phyloP scores from a whole-genome alignment of 2,888 invertebrate genomes.

The Hydropsyche betteni region DNA sequence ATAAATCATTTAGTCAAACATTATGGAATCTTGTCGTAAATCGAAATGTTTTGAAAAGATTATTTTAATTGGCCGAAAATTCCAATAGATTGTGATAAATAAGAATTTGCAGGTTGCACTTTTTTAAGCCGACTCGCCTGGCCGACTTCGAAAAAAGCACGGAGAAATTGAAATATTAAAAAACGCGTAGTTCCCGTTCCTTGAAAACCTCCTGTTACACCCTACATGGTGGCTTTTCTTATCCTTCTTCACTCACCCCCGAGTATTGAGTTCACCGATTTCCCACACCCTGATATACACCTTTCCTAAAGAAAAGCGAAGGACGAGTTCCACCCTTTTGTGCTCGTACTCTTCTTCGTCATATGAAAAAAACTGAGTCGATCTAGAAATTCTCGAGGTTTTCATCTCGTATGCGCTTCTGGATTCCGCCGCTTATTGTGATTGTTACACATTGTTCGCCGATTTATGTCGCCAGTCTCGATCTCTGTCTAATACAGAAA shows the following conservation, averaged over 20 bases:
- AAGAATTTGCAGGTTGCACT: constrained; percentile 29
- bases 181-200: constrained; percentile 45
- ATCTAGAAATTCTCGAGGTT: constrained; percentile 2
- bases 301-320: not conserved
- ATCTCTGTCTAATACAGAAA: no score
- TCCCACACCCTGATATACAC: not conserved
- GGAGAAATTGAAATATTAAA: constrained; percentile 52
- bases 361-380: constrained; percentile 9
- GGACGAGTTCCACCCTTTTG: constrained; percentile 14
- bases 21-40: not conserved
- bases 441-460: not conserved
- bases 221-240: not conserved
- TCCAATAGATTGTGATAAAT: constrained; percentile 13
- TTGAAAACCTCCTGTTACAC: constrained; percentile 16
- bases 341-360: not conserved
- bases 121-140: constrained; percentile 46
- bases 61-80: constrained; percentile 16
- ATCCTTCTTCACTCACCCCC: constrained; percentile 26
- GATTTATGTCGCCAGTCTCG: not conserved
- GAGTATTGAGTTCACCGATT: not conserved
- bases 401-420: constrained; percentile 5
- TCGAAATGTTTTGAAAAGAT: not conserved
- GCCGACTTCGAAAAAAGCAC: constrained; percentile 49
- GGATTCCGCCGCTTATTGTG: constrained; percentile 2
- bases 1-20: not conserved